Conservation (phyloP, 2,888 invertebrate species). For the Meiosimyza platycephala region DNA sequence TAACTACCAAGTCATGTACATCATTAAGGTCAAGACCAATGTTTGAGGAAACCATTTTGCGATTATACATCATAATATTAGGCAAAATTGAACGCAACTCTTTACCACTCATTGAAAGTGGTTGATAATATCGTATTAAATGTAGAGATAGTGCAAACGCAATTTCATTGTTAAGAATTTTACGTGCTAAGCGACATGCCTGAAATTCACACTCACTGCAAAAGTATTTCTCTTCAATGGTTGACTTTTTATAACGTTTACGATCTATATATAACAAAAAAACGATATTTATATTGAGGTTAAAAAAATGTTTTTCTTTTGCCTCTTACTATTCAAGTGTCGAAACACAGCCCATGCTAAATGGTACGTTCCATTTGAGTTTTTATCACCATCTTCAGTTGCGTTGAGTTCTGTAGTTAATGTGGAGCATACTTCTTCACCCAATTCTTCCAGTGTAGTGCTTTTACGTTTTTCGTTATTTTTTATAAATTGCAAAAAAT, state of each 20-base stretch:
- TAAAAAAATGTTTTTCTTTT: not conserved
- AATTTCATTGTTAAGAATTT: slow-evolving; percentile 65
- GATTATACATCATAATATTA: slow-evolving; percentile 64
- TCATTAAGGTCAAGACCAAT: slow-evolving; percentile 58
- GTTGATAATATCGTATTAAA: slow-evolving; percentile 64
- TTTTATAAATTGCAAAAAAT: slow-evolving; percentile 53
- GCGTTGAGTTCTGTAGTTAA: slow-evolving; percentile 39
- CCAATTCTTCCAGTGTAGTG: slow-evolving; percentile 50
- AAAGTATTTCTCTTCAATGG: slow-evolving; percentile 61
- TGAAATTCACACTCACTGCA: slow-evolving; percentile 61
- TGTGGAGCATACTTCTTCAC: slow-evolving; percentile 44
- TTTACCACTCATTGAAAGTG: slow-evolving; percentile 60
- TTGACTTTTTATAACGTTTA: slow-evolving; percentile 59
- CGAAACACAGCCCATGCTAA: slow-evolving; percentile 67
- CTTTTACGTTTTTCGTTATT: slow-evolving; percentile 46
- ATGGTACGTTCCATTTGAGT: slow-evolving; percentile 55
- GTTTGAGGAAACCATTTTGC: slow-evolving; percentile 61
- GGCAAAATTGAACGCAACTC: slow-evolving; percentile 63
- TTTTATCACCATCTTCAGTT: slow-evolving; percentile 27
- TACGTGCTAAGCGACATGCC: slow-evolving; percentile 63
- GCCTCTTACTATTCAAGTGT: slow-evolving; percentile 59
- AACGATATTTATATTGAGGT: not conserved
- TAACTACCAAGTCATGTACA: slow-evolving; percentile 63
- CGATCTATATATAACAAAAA: slow-evolving; percentile 53
- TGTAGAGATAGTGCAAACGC: slow-evolving; percentile 63